Base-by-base conservation (phyloP, 2,888 invertebrate genomes). In the Carpatolechia fugitivella region DNA sequence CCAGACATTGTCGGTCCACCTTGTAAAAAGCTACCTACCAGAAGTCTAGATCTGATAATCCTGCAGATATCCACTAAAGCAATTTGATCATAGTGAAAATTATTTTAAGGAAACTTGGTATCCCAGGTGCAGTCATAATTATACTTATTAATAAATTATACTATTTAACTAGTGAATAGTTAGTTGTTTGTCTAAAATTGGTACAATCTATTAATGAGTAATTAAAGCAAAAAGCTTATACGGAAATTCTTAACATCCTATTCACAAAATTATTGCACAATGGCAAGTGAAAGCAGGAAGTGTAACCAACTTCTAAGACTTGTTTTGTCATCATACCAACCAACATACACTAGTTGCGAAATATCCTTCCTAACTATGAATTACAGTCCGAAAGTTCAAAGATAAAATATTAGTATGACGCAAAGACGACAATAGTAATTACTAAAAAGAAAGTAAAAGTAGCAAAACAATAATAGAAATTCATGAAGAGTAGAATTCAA, bases 271-370 rank as follows among this genome's bases (percentile, higher is more conserved):
- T 62, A 63, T 66, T 68, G 57, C 61, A 63, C 60, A 65, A 65
- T 33, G 20, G 1, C 14, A 31, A 72, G 76, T 69, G 77, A 76
- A 77, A 77, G 76, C 58, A 66, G 68, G 65, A 68, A 59, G 35
- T 41, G 46, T 35, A 51, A 48, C 24, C 35, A 14, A 50, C 41
- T 41, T 50, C 40, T 41, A 40, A n/a, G 44, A 44, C 44, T 44
- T 44, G 44, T 44, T 44, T 44, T 44, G 44, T 13, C 44, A 20
- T 40, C 8, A 31, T 52, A 31, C 24, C 36, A 5, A 30, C 20
- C 31, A 44, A 31, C 8, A 41, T 10, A 6, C n/a, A 16, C 31
- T 16, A 30, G 31, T 18, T 44, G 29, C 29, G 44, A 29, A 20
- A 44, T 29, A 44, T 44, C 24, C 29, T 29, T 41, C 11, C 40